These are phyloP conservation scores for Macrobrachium nipponense DNA, from an alignment of 1,140 invertebrate genomes.

Conservation along the genomic window DNA sequence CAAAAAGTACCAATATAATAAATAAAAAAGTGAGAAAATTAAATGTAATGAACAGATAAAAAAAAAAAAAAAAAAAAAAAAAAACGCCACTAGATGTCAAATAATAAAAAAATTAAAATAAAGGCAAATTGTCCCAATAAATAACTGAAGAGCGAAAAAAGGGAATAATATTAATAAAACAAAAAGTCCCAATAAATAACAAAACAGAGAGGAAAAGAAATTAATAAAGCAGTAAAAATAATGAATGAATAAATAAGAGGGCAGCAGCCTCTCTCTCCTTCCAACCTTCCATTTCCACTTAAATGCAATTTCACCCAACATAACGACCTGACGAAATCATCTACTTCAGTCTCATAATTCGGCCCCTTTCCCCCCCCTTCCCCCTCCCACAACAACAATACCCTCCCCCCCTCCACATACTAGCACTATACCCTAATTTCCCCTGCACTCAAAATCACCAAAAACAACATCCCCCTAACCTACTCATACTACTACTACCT, in stretches of 20 bases:
- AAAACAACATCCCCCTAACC: no score
- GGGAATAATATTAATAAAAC: neutral
- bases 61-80: neutral
- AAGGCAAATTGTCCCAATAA: neutral
- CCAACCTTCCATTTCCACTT: no score
- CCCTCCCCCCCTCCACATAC: no score
- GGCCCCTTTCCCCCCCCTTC: no score
- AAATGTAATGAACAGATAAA: neutral
- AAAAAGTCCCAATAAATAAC: neutral
- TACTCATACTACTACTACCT: no score
- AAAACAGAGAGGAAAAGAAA: neutral
- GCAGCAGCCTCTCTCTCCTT: neutral
- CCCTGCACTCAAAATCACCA: no score
- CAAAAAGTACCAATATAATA: neutral
- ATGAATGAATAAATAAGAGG: neutral
- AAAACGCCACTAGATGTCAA: neutral
- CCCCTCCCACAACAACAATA: no score
- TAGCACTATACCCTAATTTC: no score
- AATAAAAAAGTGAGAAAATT: no score
- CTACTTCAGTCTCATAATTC: no score
- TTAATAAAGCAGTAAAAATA: neutral
- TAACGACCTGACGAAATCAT: no score
- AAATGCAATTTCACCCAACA: no score
- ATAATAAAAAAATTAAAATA: neutral
- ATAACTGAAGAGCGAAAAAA: neutral